Evolutionary conservation across 2,113 vertebrate species (phyloP), one percentile per base, ranked within the genome.

Genomic region (Balaenoptera acutorostrata): DNA sequence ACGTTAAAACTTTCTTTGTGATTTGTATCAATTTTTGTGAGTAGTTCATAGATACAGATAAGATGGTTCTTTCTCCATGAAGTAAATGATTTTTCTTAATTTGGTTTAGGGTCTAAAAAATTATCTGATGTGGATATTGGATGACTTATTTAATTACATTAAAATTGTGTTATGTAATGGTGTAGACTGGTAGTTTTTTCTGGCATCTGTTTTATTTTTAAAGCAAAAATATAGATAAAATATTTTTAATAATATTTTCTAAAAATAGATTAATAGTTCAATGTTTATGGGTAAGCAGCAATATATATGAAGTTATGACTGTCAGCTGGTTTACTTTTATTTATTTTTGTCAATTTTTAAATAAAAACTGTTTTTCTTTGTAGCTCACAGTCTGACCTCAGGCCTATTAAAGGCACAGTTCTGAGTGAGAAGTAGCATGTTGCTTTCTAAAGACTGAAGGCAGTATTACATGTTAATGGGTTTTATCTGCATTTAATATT

Each of bases 401-500:
- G 17, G 13, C 12, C n/a, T 31, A 61, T 25, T 55, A 59, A 78
- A 83, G 20, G 8, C 9, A 33, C 21, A 71, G 9, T 57, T 86
- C 59, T 87, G 8, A 81, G 2, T 84, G 29, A 97, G 31, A 80
- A 93, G 12, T 74, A 90, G 18, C 18, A 41, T 69, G 10, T 39
- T 89, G 64, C 57, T 75, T 90, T 63, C 1, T 7, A 75, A 85
- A 93, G n/a, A 57, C 31, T 36, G 7, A 95, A 93, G 69, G 49
- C 9, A 41, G 10, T 46, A 72, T 59, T 86, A 25, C n/a, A 84
- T 80, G 44, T 87, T 63, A 95, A 71, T 86, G 92, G 7, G 21
- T 41, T 95, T 94, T 63, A n/a, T 82, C 23, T 97, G 39, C 25
- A 72, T 64, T 95, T 13, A 63, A 11, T 82, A 93, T 57, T 92